Evolutionary conservation across 2,113 vertebrate genomes (phyloP), one percentile per base, ranked within the genome.

Genomic region (Cephalophus harveyi): DNA sequence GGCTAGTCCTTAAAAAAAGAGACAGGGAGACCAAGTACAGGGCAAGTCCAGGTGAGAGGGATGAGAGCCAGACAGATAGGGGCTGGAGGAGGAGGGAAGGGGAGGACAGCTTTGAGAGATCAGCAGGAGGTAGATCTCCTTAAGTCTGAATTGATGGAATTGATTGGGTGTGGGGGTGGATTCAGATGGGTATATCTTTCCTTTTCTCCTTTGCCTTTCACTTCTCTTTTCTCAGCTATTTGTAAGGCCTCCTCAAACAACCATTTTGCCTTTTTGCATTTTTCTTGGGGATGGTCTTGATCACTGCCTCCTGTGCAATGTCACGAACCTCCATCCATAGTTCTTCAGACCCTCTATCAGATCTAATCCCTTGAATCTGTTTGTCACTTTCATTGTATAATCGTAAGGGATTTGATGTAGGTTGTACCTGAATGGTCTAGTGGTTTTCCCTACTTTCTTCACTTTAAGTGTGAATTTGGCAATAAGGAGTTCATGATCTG

Each of bases 71-170:
- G 17, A n/a, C 19, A 36, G 36, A 19, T 27, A 30, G 25, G 15
- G 52, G 36, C 25, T 30, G 13, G 12, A 67, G 48, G 46, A 36
- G 23, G 2, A 5, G 7, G 3, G 17, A 50, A 19, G 78, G 15
- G 21, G 33, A 16, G 1, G 5, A 2, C 2, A 40, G 40, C 52
- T 76, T 60, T 21, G n/a, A 55, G 90, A 85, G 50, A 54, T 36
- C 52, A 7, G 4, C 10, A n/a, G 76, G 28, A 60, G 48, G 15
- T 16, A 21, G 25, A 40, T 28, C 17, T 21, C 33, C 5, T 10
- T 8, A 36, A 74, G 25, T 33, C 74, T 0, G 0, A 74, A 74
- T 6, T 36, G 9, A 71, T 12, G 25, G 30, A 60, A 57, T 9
- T 15, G 33, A 57, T 1, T 84, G 60, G 46, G 28, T 40, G 19